phyloP scores from a whole-genome alignment of 2,888 invertebrate genomes.

The Drosophila colorata region DNA sequence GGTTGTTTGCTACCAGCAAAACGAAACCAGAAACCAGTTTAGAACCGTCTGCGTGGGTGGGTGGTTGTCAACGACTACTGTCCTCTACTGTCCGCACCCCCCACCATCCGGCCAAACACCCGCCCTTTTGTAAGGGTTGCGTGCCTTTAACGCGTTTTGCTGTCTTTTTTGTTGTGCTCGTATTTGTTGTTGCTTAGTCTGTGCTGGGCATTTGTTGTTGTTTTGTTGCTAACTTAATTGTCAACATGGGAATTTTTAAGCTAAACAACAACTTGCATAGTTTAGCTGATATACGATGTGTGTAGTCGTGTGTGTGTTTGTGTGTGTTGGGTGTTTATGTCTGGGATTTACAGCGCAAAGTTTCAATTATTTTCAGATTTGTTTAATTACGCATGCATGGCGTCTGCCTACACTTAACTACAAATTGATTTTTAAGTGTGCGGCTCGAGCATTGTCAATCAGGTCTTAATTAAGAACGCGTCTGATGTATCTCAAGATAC shows the following conservation, averaged over 20 bases:
- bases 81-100: conserved; percentile 20
- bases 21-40: conserved; percentile 64
- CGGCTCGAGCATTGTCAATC: conserved; percentile 49
- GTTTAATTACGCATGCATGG: conserved; percentile 67
- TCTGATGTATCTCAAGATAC: conserved; percentile 32
- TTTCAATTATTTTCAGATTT: conserved; percentile 82
- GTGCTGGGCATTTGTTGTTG: conserved; percentile 26
- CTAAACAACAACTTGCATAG: conserved; percentile 66
- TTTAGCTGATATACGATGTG: conserved; percentile 45
- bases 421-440: conserved; percentile 75
- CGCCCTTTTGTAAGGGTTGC: conserved; percentile 66
- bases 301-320: conserved; percentile 7
- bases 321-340: conserved; percentile 50
- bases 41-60: conserved; percentile 23
- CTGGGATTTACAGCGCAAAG: conserved; percentile 68
- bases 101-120: neutral
- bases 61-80: conserved; percentile 47
- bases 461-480: conserved; percentile 57
- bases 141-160: conserved; percentile 71
- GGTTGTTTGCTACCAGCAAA: conserved; percentile 75
- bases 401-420: conserved; percentile 41
- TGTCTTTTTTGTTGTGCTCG: conserved; percentile 33
- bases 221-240: conserved; percentile 76
- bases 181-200: conserved; percentile 38
- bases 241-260: conserved; percentile 79